Evolutionary conservation across 2,797 vertebrate genomes (phyloP).

Genomic region (Paramormyrops hopkinsi): DNA sequence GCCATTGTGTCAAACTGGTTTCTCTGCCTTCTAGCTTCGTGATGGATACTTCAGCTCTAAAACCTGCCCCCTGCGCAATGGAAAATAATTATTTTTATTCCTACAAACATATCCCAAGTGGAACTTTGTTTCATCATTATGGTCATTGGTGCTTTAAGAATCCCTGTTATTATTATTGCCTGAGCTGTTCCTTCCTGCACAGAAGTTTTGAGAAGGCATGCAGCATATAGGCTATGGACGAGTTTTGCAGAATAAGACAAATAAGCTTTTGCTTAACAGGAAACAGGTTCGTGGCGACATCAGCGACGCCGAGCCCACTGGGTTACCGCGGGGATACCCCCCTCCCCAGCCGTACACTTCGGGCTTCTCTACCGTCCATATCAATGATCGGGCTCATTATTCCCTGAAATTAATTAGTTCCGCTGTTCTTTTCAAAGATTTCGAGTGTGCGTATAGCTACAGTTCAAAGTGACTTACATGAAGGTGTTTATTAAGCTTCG

Average conservation of each 20-base stretch:
- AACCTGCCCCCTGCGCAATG: too few relatives aligned
- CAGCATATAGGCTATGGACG: neutral
- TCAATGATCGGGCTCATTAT: neutral
- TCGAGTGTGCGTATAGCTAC: neutral
- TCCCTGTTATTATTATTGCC: neutral
- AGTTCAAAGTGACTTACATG: neutral
- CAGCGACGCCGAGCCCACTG: neutral
- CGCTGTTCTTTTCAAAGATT: neutral
- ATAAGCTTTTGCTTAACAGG: neutral
- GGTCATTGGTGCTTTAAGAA: neutral
- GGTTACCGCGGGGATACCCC: neutral
- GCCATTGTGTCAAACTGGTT: slow-evolving; percentile 18
- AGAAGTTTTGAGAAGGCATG: slow-evolving; percentile 3
- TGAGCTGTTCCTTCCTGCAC: neutral
- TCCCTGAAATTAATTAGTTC: neutral
- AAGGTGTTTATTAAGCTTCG: neutral
- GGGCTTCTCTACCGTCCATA: neutral
- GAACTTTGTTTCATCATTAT: neutral
- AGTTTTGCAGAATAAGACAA: neutral
- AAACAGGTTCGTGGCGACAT: neutral
- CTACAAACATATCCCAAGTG: neutral
- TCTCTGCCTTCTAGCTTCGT: neutral
- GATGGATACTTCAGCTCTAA: neutral
- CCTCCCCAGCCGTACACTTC: neutral
- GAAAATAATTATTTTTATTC: neutral